Evolutionary conservation across 1,140 invertebrate species (phyloP).

Genomic region (Drosophila repletoides): DNA sequence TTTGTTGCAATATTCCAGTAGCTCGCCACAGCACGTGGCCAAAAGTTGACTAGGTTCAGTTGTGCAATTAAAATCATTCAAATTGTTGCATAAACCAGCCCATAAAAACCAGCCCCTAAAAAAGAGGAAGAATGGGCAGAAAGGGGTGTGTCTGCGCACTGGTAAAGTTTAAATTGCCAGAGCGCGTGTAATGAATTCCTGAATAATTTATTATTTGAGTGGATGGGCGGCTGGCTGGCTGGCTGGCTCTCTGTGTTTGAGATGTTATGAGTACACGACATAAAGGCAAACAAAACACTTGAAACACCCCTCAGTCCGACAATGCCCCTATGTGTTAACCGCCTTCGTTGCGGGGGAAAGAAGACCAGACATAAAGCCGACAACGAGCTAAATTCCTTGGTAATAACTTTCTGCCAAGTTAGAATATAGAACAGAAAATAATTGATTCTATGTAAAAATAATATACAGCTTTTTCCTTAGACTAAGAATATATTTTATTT

Average conservation of each 20-base stretch:
- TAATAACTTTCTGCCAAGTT: conserved; percentile 17
- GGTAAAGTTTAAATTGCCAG: conserved; percentile 30
- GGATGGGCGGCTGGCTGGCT: no score
- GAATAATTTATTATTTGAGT: conserved; percentile 63
- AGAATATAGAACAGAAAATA: no score
- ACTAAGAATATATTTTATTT: no score
- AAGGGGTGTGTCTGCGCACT: no score
- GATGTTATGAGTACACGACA: conserved; percentile 35
- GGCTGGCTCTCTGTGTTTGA: no score
- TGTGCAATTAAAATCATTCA: conserved; percentile 65
- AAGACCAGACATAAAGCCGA: no score
- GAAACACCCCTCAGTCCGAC: conserved; percentile 18
- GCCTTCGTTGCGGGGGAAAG: no score
- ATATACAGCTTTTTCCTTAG: no score
- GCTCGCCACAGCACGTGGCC: background rate
- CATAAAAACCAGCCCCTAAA: background rate
- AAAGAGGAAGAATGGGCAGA: background rate
- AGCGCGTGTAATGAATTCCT: conserved; percentile 66
- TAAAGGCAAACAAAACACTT: conserved; percentile 35
- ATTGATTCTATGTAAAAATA: no score
- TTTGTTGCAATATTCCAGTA: conserved; percentile 1
- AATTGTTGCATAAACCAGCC: conserved; percentile 32
- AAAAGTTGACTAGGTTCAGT: conserved; percentile 25
- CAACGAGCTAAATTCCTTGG: background rate
- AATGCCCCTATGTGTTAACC: no score